These are phyloP conservation scores for Meteorus colon DNA, from an alignment of 2,888 invertebrate genomes.

Conservation along the genomic window DNA sequence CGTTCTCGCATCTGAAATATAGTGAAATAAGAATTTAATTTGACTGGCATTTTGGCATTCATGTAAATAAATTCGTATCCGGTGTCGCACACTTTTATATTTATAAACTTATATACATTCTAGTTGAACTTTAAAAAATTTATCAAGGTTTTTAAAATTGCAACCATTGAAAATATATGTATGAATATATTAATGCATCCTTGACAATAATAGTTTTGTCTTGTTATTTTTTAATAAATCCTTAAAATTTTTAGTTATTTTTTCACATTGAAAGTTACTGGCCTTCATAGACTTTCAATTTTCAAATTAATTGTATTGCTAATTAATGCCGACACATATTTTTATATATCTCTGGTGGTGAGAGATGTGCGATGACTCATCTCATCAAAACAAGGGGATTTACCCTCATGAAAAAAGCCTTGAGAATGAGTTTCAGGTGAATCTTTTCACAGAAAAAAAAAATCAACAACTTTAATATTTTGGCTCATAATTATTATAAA, in stretches of 20 bases:
- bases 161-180: background rate
- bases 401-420: too few species aligned
- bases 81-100: background rate
- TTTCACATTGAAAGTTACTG: background rate
- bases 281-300: conserved; percentile 13
- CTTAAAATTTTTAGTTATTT: background rate
- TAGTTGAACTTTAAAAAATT: conserved; percentile 3
- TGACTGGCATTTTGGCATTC: conserved; percentile 5
- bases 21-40: conserved; percentile 2
- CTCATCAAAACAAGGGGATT: too few species aligned
- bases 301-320: background rate
- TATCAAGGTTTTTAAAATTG: conserved; percentile 6
- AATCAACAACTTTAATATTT: too few species aligned
- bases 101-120: background rate
- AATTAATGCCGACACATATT: background rate
- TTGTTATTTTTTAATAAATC: background rate
- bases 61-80: conserved; percentile 6
- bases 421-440: too few species aligned
- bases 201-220: background rate
- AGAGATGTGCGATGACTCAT: too few species aligned
- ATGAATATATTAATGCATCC: background rate
- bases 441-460: too few species aligned
- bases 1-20: conserved; percentile 84
- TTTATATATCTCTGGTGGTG: too few species aligned
- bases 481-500: too few species aligned